Percentiles rank a stretch among this genome's conserved stretches.
These are phyloP conservation scores for Melipona quadrifasciata DNA, from an alignment of 1,140 invertebrate species.

Conservation along the genomic window DNA sequence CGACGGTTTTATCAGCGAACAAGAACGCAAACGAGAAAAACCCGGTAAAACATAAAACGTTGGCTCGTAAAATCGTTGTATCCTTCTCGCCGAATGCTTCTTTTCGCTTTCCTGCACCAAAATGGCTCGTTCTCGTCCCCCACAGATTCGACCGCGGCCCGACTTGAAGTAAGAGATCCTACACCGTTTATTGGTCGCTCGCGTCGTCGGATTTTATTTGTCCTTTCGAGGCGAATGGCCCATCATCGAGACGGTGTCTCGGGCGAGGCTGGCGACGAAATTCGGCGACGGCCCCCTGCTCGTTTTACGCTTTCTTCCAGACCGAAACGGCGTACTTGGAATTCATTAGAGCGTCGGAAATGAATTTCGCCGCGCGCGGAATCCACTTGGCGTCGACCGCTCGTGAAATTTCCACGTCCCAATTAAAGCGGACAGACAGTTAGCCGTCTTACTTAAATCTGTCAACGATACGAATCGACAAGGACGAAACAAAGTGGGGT, in stretches of 20 bases:
- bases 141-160: neutral
- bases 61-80: constrained; percentile 2
- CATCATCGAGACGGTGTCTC: no score
- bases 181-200: constrained; percentile 27
- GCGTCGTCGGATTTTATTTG: neutral
- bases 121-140: neutral
- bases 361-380: constrained; percentile 36
- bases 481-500: constrained; percentile 30
- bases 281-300: constrained; percentile 24
- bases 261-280: constrained; percentile 16
- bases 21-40: constrained; percentile 1
- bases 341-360: constrained; percentile 56
- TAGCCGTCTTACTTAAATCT: constrained; percentile 64
- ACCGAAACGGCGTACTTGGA: constrained; percentile 39
- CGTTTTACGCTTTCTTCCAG: constrained; percentile 30
- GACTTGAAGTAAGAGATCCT: constrained; percentile 45
- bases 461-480: constrained; percentile 66
- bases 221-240: constrained; percentile 1
- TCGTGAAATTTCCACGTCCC: constrained; percentile 48
- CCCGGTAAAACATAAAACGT: no score
- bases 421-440: constrained; percentile 57
- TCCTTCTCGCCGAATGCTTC: neutral
- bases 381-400: constrained; percentile 24
- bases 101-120: neutral
- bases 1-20: neutral